Base-by-base conservation (phyloP, 2,888 invertebrate species). In the Mycalesis mineus region DNA sequence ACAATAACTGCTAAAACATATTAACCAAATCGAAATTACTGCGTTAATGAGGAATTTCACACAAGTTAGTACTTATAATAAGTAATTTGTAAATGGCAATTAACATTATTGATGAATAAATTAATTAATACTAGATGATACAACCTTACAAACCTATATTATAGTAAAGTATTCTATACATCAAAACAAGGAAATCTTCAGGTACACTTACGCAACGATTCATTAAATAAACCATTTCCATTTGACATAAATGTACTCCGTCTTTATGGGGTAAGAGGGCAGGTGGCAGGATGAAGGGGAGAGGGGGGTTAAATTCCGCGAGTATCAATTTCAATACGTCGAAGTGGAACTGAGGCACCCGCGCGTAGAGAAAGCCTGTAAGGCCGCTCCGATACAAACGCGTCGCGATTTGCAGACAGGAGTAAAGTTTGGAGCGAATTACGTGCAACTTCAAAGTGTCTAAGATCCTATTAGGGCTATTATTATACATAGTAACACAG, bases 321-420 rank as follows among this genome's bases (percentile, higher is more conserved):
- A 22, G 13, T 40, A 52, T 57, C 52, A 57, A 53, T 52, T 47
- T 31, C 40, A 29, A 37, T 53, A 49, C 40, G 36, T 52, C 6
- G 36, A 4, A 11, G 41, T 5, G 44, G 22, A 22, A 40, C 47
- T 14, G 51, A 51, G 28, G 39, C 51, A 45, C 39, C 33, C 37
- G 13, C 17, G 39, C 45, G 45, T 55, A 40, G 45, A 11, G 49
- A 14, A 39, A 40, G 48, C 28, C 14, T 40, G 48, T 33, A 6
- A 47, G 47, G 47, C 0, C 33, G 1, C 6, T 0, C 2, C 31
- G 5, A 22, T 22, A 22, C 22, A 11, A 7, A 33, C 7, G 11
- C 1, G 14, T 15, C 31, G 47, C 17, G 47, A 33, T 15, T 15
- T 47, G 7, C n/a, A n/a, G n/a, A n/a, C n/a, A n/a, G n/a, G n/a